Evolutionary conservation across 2,113 vertebrate species (phyloP).

Genomic region (Vicugna pacos): DNA sequence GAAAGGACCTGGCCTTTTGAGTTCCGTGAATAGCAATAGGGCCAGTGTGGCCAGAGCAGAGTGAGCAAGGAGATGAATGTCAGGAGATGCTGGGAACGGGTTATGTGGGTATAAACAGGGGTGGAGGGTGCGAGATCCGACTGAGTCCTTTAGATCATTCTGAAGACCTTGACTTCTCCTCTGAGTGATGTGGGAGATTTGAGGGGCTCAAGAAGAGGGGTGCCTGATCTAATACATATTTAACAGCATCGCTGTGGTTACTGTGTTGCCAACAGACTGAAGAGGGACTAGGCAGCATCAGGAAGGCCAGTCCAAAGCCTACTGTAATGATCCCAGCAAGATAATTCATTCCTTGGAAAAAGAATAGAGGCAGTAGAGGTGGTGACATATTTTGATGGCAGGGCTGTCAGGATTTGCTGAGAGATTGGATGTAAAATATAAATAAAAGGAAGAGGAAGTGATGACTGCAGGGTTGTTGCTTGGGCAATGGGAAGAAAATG

Average conservation of each 20-base stretch:
- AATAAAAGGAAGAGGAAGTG: neutral
- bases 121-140: fast-evolving
- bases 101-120: fast-evolving
- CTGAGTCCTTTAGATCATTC: neutral
- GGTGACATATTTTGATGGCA: neutral
- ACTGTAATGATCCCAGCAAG: neutral
- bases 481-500: neutral
- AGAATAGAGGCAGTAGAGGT: neutral
- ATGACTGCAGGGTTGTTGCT: neutral
- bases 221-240: neutral
- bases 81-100: neutral
- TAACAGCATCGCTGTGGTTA: neutral
- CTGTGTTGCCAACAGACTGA: neutral
- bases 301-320: neutral
- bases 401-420: neutral
- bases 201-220: neutral
- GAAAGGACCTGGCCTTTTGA: neutral
- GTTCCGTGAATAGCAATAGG: neutral
- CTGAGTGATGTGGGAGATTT: neutral
- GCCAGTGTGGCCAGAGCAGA: neutral
- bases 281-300: neutral
- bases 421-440: neutral
- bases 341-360: neutral
- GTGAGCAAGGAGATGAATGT: neutral
- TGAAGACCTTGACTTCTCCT: neutral